These are phyloP conservation scores for Monodelphis domestica DNA, from an alignment of 2,797 vertebrate species.

Conservation along the genomic window DNA sequence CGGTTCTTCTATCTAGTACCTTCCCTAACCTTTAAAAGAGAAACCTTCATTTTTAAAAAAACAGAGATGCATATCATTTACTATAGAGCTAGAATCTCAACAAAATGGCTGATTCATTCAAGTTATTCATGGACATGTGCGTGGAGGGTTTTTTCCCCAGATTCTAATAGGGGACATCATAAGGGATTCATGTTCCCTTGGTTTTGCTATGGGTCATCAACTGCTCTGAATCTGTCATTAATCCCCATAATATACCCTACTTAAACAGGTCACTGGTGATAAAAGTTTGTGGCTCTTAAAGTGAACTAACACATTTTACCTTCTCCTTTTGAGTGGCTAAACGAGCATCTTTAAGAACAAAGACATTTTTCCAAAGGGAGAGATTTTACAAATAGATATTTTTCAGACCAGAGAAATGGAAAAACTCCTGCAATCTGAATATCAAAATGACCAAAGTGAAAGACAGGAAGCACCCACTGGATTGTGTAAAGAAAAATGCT, in stretches of 20 bases:
- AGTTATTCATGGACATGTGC: slow-evolving; percentile 45
- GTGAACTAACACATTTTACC: slow-evolving; percentile 67
- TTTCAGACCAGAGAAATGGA: slow-evolving; percentile 55
- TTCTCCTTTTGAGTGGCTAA: slow-evolving; percentile 56
- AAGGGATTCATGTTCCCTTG: slow-evolving; percentile 71
- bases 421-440: slow-evolving; percentile 46
- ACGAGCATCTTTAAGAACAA: slow-evolving; percentile 51
- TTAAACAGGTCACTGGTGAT: slow-evolving; percentile 75
- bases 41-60: slow-evolving; percentile 44
- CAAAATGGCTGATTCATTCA: slow-evolving; percentile 59
- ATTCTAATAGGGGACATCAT: slow-evolving; percentile 75
- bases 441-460: slow-evolving; percentile 20
- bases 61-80: slow-evolving; percentile 36
- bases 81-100: slow-evolving; percentile 53
- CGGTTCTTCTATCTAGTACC: slow-evolving; percentile 46
- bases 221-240: slow-evolving; percentile 80
- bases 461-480: neutral
- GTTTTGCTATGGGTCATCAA: slow-evolving; percentile 76
- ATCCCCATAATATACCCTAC: slow-evolving; percentile 73
- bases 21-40: slow-evolving; percentile 56
- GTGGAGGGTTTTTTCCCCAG: neutral
- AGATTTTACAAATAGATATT: slow-evolving; percentile 24
- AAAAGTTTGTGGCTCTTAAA: slow-evolving; percentile 64
- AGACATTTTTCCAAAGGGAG: slow-evolving; percentile 51
- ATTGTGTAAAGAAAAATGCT: slow-evolving; percentile 33